Evolutionary conservation across 1,140 invertebrate species (phyloP).

Genomic region (Paraescarpia echinospica): DNA sequence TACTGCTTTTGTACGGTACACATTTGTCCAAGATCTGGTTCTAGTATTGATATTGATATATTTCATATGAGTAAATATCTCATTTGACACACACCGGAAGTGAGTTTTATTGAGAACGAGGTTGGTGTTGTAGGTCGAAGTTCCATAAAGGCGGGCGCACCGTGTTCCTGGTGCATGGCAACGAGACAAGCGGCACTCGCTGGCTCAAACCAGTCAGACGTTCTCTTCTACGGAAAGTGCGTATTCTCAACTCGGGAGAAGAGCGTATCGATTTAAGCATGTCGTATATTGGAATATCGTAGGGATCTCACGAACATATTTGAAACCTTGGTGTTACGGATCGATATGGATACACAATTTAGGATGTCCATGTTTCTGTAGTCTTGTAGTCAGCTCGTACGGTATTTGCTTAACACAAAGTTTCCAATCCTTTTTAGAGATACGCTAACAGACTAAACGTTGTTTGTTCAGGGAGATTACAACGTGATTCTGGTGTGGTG

Average conservation of each 20-base stretch:
- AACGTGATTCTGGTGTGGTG: conserved; percentile 2
- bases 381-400: too few species aligned
- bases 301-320: too few species aligned
- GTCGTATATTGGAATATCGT: too few species aligned
- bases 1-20: too few species aligned
- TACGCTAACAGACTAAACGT: too few species aligned
- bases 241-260: not conserved
- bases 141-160: not conserved
- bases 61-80: not conserved
- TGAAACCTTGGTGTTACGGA: too few species aligned
- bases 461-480: not conserved
- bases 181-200: not conserved
- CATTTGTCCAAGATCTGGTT: too few species aligned
- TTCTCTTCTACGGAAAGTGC: not conserved
- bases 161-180: not conserved
- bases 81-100: not conserved
- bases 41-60: too few species aligned
- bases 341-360: too few species aligned
- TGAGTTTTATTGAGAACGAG: not conserved
- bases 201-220: not conserved
- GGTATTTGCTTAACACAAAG: too few species aligned
- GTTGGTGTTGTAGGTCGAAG: not conserved
- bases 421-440: too few species aligned
- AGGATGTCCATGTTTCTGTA: too few species aligned
- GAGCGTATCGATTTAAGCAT: not conserved